These are phyloP conservation scores for Morpho deidamia DNA, from an alignment of 2,888 invertebrate genomes.

Conservation along the genomic window DNA sequence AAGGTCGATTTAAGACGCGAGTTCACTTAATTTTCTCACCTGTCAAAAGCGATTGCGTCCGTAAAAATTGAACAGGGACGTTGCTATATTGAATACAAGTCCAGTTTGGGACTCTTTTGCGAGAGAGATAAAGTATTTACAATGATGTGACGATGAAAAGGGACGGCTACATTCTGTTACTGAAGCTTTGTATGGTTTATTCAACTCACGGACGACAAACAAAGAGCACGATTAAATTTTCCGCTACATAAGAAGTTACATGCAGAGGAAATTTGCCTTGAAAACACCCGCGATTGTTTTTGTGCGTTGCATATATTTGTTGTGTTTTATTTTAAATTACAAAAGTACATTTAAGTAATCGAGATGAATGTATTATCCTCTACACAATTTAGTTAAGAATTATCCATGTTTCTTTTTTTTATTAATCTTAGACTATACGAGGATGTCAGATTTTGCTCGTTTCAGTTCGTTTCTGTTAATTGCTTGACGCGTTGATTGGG, in stretches of 20 bases:
- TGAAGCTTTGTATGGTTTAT: slow-evolving; percentile 53
- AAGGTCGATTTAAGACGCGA: slow-evolving; percentile 15
- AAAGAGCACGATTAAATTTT: slow-evolving; percentile 67
- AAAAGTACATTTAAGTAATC: too few species aligned
- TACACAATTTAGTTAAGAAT: too few species aligned
- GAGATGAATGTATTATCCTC: too few species aligned
- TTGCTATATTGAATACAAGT: slow-evolving; percentile 42
- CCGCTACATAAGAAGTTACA: slow-evolving; percentile 63
- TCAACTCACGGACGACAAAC: slow-evolving; percentile 62
- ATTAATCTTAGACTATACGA: too few species aligned
- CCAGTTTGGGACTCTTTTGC: slow-evolving; percentile 38
- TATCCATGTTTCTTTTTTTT: too few species aligned
- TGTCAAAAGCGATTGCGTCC: slow-evolving; percentile 45
- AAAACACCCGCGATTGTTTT: slow-evolving; percentile 30
- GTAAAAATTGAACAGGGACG: slow-evolving; percentile 46
- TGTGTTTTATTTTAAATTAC: slow-evolving; percentile 10
- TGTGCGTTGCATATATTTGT: slow-evolving; percentile 18
- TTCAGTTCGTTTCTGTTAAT: too few species aligned
- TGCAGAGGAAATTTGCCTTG: slow-evolving; percentile 46
- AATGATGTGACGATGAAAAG: slow-evolving; percentile 33
- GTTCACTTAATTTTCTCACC: slow-evolving; percentile 36
- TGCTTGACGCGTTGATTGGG: too few species aligned
- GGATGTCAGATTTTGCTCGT: too few species aligned
- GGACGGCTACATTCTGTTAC: slow-evolving; percentile 29
- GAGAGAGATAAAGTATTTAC: slow-evolving; percentile 38